phyloP scores from a whole-genome alignment of 2,113 vertebrate species.

The Rhizomys pruinosus region DNA sequence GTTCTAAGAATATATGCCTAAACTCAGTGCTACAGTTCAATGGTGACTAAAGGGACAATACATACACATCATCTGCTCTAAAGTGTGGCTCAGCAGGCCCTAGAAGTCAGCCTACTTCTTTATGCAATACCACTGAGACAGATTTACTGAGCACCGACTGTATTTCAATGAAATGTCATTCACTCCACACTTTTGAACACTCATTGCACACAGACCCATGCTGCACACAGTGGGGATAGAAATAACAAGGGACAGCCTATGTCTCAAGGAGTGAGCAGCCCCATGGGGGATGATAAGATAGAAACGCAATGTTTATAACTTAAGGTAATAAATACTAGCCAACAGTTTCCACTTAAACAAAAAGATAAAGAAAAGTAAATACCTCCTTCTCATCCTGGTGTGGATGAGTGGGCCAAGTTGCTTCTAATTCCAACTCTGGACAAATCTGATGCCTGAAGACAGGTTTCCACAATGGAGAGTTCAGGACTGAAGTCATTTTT shows the following conservation, averaged over 20 bases:
- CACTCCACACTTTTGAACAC: not conserved
- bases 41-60: not conserved
- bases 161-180: not conserved
- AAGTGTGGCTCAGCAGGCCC: not conserved
- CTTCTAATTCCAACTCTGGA: conserved; percentile 77
- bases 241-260: conserved; percentile 5
- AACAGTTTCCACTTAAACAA: conserved; percentile 5
- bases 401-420: conserved; percentile 60
- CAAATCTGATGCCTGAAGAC: conserved; percentile 93
- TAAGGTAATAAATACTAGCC: not conserved
- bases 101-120: not conserved
- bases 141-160: not conserved
- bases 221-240: not conserved
- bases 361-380: conserved; percentile 53
- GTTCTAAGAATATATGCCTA: conserved; percentile 24
- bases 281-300: not conserved
- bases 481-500: conserved; percentile 92
- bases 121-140: not conserved
- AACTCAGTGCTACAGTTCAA: not conserved
- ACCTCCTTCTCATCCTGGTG: conserved; percentile 83
- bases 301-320: not conserved
- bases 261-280: not conserved
- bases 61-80: not conserved
- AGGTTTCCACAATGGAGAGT: conserved; percentile 95
- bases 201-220: not conserved